These are phyloP conservation scores for Lophotis ruficrista DNA, from an alignment of 2,113 vertebrate species.

Conservation along the genomic window DNA sequence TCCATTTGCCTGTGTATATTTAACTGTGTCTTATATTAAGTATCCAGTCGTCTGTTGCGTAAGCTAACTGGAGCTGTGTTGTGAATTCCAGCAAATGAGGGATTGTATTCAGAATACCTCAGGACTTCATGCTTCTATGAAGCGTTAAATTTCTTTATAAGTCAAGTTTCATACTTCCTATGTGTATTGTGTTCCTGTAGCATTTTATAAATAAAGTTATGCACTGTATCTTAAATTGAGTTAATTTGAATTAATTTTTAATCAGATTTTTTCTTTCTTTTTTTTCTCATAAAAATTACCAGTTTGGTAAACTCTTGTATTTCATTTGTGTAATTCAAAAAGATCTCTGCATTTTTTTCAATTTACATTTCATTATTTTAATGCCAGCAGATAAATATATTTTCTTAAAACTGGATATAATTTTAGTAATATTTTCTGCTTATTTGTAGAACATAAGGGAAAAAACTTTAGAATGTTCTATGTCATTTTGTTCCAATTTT, in stretches of 20 bases:
- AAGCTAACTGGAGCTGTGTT: neutral
- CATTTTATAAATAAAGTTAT: conserved; percentile 48
- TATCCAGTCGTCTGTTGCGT: neutral
- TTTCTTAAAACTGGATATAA: neutral
- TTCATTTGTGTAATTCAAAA: neutral
- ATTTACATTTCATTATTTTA: neutral
- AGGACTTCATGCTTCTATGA: conserved; percentile 47
- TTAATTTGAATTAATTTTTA: neutral
- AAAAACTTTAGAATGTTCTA: neutral
- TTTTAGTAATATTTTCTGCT: neutral
- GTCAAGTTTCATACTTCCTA: neutral
- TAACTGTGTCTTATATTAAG: neutral
- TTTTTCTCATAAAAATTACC: neutral
- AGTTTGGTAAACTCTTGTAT: neutral
- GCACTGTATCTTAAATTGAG: neutral
- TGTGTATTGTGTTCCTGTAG: neutral
- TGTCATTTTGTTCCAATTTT: neutral
- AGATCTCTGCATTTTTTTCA: neutral
- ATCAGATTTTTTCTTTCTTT: neutral
- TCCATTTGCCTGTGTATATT: neutral
- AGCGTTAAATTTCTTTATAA: conserved; percentile 16
- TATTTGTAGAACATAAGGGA: neutral
- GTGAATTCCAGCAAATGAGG: neutral
- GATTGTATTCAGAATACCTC: neutral
- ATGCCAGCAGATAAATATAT: accelerated